Conservation (phyloP, 2,797 vertebrate species). For the Neomorphus geoffroyi region DNA sequence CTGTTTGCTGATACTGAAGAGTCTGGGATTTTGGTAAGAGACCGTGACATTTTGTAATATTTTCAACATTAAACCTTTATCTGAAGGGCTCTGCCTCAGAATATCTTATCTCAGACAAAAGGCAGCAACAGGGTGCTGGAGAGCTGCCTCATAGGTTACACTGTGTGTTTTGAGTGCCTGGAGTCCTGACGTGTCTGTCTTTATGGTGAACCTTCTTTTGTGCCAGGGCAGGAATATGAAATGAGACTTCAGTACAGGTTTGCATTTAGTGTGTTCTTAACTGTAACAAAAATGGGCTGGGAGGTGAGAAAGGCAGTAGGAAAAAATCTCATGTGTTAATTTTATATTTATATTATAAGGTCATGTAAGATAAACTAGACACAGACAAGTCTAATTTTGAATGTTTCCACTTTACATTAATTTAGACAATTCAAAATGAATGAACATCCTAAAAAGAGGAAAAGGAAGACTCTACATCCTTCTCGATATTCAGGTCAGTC, state of each 20-base stretch:
- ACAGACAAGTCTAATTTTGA: neutral
- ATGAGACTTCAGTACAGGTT: neutral
- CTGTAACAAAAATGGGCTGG: neutral
- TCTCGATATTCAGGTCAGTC: slow-evolving; percentile 81
- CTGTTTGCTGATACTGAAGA: slow-evolving; percentile 9
- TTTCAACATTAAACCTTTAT: neutral
- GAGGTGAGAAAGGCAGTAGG: neutral
- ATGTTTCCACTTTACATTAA: neutral
- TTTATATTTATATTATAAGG: neutral
- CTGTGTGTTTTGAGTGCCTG: neutral
- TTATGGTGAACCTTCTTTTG: neutral
- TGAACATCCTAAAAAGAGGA: slow-evolving; percentile 83
- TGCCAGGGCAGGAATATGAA: neutral
- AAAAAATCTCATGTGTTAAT: neutral
- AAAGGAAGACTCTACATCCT: slow-evolving; percentile 83
- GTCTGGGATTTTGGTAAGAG: slow-evolving; percentile 27
- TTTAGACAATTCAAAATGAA: slow-evolving; percentile 78
- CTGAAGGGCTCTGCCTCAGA: neutral
- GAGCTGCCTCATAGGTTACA: neutral
- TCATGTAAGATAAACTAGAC: neutral
- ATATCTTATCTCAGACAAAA: neutral
- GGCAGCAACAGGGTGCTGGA: neutral
- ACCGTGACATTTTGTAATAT: neutral
- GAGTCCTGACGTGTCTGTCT: neutral
- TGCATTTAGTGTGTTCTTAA: neutral